A percentile compares a stretch with the other conserved stretches of the same genome.
These are phyloP conservation scores for Cercopithecus mona DNA, from an alignment of 2,113 vertebrate species.

Conservation along the genomic window DNA sequence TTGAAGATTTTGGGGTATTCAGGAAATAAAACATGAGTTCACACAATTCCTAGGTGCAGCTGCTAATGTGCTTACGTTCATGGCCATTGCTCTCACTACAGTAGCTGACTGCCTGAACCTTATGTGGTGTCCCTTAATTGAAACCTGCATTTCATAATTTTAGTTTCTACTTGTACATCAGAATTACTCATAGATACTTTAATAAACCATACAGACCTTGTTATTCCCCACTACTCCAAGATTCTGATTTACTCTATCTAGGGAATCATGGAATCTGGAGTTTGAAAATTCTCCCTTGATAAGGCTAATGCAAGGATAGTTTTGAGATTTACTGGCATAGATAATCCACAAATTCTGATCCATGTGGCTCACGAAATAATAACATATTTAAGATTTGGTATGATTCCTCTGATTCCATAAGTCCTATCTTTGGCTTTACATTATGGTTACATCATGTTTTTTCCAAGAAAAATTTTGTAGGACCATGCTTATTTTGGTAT, in stretches of 20 bases:
- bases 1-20: neutral
- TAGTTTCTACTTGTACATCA: neutral
- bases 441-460: neutral
- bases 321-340: neutral
- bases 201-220: neutral
- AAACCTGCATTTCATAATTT: neutral
- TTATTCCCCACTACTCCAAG: neutral
- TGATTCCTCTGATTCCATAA: neutral
- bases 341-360: neutral
- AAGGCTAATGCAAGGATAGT: neutral
- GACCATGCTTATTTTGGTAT: neutral
- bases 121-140: neutral
- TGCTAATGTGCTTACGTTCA: neutral
- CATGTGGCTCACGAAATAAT: neutral
- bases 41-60: neutral
- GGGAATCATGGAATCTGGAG: neutral
- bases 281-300: neutral
- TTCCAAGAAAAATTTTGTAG: neutral
- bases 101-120: neutral
- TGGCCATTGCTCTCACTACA: neutral
- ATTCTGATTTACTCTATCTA: neutral
- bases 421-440: neutral
- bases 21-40: neutral
- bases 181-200: neutral
- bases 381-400: neutral